Percentiles rank a stretch among this genome's conserved stretches.
Evolutionary conservation across 2,888 invertebrate species (phyloP).

Genomic region (Sialis fuliginosa): DNA sequence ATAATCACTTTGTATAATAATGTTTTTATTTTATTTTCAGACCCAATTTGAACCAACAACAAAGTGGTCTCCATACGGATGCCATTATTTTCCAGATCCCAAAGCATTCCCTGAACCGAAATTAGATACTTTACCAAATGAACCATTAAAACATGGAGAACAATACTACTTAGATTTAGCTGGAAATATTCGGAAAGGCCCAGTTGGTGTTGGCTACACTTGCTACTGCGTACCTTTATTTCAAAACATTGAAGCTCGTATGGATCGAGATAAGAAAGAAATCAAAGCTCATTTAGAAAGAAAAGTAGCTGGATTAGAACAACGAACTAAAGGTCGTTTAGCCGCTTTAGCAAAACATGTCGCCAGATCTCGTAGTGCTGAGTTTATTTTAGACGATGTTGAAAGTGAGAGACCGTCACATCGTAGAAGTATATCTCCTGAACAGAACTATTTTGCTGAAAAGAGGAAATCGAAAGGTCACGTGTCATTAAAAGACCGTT

Average conservation of each 20-base stretch:
- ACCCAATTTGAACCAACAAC: slow-evolving; percentile 34
- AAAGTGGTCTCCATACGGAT: slow-evolving; percentile 80
- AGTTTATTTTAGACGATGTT: slow-evolving; percentile 40
- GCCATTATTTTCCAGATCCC: slow-evolving; percentile 77
- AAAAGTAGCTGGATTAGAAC: slow-evolving; percentile 63
- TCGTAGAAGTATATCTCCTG: slow-evolving; percentile 30
- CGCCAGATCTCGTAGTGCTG: slow-evolving; percentile 25
- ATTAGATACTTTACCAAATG: slow-evolving; percentile 68
- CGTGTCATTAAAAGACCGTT: slow-evolving; percentile 32
- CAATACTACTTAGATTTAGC: slow-evolving; percentile 90
- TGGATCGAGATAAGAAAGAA: slow-evolving; percentile 66
- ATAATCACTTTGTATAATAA: no score
- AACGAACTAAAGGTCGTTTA: slow-evolving; percentile 52
- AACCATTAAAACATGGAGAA: slow-evolving; percentile 72
- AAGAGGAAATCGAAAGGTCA: slow-evolving; percentile 30
- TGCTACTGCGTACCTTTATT: slow-evolving; percentile 89
- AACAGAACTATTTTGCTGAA: slow-evolving; percentile 18
- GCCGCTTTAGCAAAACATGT: slow-evolving; percentile 48
- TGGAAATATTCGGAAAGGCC: slow-evolving; percentile 88
- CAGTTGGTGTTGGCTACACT: slow-evolving; percentile 82
- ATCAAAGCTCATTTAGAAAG: slow-evolving; percentile 59
- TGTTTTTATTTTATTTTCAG: slow-evolving; percentile 14
- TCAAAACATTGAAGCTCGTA: slow-evolving; percentile 66
- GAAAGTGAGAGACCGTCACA: slow-evolving; percentile 50
- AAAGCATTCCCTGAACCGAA: slow-evolving; percentile 73